These are phyloP conservation scores for Aphelinus certus DNA, from an alignment of 1,140 invertebrate species.

Conservation along the genomic window DNA sequence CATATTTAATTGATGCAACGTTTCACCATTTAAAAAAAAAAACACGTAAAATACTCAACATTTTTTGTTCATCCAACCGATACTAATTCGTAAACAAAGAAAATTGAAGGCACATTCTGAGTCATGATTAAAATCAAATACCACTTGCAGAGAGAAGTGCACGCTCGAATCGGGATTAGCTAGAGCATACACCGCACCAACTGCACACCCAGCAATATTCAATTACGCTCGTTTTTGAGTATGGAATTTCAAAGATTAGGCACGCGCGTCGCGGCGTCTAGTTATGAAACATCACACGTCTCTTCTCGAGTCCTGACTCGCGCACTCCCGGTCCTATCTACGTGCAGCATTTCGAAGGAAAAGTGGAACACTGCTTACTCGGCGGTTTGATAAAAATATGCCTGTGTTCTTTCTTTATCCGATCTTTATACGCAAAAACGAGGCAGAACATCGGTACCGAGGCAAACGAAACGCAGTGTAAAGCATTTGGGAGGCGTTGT, in stretches of 20 bases:
- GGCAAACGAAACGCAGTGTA: neutral
- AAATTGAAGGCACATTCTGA: too few species aligned
- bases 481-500: neutral
- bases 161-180: too few species aligned
- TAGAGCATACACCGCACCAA: neutral
- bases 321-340: too few species aligned
- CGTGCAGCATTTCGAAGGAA: neutral
- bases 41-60: too few species aligned
- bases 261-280: constrained; percentile 12
- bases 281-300: constrained; percentile 5
- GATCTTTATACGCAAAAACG: neutral
- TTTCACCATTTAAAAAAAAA: too few species aligned
- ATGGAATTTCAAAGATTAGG: constrained; percentile 27
- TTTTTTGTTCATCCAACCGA: too few species aligned
- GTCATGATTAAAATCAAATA: too few species aligned
- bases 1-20: too few species aligned
- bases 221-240: neutral
- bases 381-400: constrained; percentile 20
- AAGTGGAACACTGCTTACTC: constrained; percentile 21
- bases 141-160: too few species aligned
- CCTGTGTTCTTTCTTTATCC: neutral
- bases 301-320: neutral
- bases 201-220: neutral
- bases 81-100: too few species aligned
- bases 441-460: neutral